These are phyloP conservation scores for Leucoma salicis DNA, from an alignment of 2,888 invertebrate genomes.

Conservation along the genomic window DNA sequence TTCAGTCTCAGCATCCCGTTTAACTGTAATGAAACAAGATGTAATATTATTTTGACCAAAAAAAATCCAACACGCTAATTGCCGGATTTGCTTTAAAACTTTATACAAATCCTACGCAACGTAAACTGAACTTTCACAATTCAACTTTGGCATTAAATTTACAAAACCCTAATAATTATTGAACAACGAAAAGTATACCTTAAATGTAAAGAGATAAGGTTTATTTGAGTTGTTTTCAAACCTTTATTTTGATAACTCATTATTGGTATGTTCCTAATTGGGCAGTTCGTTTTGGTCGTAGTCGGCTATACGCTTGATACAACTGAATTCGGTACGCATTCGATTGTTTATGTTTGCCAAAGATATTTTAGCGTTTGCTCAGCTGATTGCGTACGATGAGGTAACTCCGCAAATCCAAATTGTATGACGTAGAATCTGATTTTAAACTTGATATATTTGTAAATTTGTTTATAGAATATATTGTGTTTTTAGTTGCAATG, in stretches of 20 bases:
- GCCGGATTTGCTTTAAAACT: conserved; percentile 68
- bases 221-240: conserved; percentile 14
- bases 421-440: conserved; percentile 31
- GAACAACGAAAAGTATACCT: conserved; percentile 36
- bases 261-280: conserved; percentile 74
- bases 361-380: conserved; percentile 72
- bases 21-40: conserved; percentile 25
- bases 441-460: conserved; percentile 16
- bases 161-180: conserved; percentile 28
- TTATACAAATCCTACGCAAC: conserved; percentile 67
- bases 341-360: conserved; percentile 63
- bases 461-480: no score
- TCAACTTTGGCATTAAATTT: conserved; percentile 73
- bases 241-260: conserved; percentile 79
- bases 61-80: conserved; percentile 60
- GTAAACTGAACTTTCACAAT: conserved; percentile 71
- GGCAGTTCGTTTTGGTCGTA: conserved; percentile 51
- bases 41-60: conserved; percentile 35
- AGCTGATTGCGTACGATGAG: conserved; percentile 69
- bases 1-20: conserved; percentile 10
- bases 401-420: conserved; percentile 55
- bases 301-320: conserved; percentile 41
- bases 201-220: conserved; percentile 36
- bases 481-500: no score
- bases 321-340: conserved; percentile 53